These are phyloP conservation scores for Entomyzon cyanotis DNA, from an alignment of 2,113 vertebrate genomes.

Conservation along the genomic window DNA sequence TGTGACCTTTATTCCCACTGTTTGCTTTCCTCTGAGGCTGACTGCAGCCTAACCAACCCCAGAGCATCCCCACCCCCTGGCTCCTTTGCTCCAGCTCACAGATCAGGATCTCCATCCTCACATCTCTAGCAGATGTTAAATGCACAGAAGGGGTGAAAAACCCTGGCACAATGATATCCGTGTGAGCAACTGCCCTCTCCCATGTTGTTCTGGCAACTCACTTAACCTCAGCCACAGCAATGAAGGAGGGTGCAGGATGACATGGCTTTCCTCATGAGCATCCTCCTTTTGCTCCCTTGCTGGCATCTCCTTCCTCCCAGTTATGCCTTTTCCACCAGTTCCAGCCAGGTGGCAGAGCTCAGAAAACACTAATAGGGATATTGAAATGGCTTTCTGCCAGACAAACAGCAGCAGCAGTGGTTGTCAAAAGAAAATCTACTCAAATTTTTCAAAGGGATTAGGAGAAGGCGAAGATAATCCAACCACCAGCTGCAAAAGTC, in stretches of 20 bases:
- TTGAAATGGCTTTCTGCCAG: neutral
- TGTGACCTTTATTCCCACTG: slow-evolving; percentile 18
- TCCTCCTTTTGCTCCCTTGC: neutral
- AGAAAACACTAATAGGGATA: neutral
- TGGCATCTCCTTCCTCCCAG: neutral
- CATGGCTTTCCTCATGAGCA: fast-evolving
- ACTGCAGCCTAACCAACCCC: neutral
- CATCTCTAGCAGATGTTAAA: neutral
- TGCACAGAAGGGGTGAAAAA: neutral
- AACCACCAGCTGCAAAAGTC: neutral
- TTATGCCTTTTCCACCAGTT: fast-evolving
- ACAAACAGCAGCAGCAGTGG: neutral
- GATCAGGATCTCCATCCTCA: neutral
- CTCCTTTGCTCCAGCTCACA: neutral
- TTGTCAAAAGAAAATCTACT: neutral
- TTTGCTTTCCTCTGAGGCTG: neutral
- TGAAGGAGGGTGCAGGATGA: neutral
- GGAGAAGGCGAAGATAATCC: neutral
- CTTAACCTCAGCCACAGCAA: neutral
- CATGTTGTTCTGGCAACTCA: neutral
- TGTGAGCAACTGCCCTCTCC: neutral
- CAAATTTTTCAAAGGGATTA: neutral
- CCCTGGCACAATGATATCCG: neutral
- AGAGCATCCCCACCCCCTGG: neutral
- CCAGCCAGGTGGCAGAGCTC: neutral